Evolutionary conservation across 2,888 invertebrate species (phyloP).

Genomic region (Phytoseiulus persimilis): DNA sequence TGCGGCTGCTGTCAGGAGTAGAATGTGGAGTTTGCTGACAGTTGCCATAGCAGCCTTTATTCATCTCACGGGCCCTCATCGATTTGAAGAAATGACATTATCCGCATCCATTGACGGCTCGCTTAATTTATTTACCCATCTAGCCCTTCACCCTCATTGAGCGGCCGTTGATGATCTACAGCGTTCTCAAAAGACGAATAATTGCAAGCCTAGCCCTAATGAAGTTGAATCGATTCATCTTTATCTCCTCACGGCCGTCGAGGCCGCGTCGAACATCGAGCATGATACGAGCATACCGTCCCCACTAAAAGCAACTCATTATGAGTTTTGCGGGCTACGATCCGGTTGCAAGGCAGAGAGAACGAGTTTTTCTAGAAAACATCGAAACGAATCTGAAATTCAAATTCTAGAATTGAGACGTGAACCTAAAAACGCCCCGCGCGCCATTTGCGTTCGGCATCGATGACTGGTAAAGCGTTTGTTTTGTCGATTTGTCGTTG

Average conservation of each 20-base stretch:
- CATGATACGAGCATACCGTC: too few relatives aligned
- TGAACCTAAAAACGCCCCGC: neutral
- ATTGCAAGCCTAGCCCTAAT: neutral
- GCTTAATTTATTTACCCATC: neutral
- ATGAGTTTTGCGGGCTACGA: too few relatives aligned
- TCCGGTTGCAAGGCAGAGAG: too few relatives aligned
- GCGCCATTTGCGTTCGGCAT: neutral
- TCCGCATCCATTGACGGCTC: neutral
- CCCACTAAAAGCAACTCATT: too few relatives aligned
- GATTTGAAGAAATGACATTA: neutral
- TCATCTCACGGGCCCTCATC: neutral
- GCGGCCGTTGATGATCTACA: neutral
- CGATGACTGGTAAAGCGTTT: neutral
- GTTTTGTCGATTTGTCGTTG: neutral
- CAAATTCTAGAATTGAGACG: neutral
- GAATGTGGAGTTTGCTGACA: neutral
- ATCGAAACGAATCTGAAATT: too few relatives aligned
- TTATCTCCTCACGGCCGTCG: too few relatives aligned
- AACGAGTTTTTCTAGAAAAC: too few relatives aligned
- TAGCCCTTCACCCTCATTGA: neutral
- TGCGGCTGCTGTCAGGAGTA: neutral
- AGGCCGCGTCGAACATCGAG: too few relatives aligned
- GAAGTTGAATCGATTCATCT: neutral
- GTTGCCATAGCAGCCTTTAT: conserved; percentile 5
- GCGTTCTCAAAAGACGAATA: neutral